Conservation (phyloP, 2,113 vertebrate species). For the Struthio camelus region DNA sequence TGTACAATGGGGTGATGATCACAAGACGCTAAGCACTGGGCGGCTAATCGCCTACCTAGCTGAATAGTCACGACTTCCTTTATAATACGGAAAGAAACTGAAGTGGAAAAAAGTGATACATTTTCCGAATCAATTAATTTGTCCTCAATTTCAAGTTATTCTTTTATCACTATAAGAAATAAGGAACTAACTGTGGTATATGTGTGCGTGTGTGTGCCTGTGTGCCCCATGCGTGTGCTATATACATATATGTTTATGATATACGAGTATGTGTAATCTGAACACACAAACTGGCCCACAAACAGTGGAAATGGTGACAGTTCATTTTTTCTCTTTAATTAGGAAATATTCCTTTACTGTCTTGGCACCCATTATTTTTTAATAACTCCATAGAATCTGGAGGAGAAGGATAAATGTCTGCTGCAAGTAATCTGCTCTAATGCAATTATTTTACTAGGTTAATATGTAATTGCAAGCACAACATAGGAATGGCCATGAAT, state of each 20-base stretch:
- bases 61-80: not conserved
- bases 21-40: not conserved
- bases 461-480: not conserved
- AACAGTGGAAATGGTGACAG: not conserved
- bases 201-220: not conserved
- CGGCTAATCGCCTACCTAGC: not conserved
- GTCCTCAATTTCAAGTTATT: slow-evolving; percentile 12
- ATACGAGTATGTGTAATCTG: not conserved
- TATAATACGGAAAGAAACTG: not conserved
- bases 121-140: not conserved
- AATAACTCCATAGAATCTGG: slow-evolving; percentile 48
- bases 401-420: slow-evolving; percentile 58
- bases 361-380: slow-evolving; percentile 35
- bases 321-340: slow-evolving; percentile 9
- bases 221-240: not conserved
- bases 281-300: not conserved
- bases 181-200: not conserved
- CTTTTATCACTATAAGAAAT: not conserved
- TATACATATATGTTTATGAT: not conserved
- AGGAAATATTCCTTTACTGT: not conserved
- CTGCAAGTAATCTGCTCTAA: slow-evolving; percentile 53
- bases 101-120: not conserved
- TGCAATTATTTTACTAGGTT: slow-evolving; percentile 59
- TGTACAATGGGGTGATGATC: not conserved
- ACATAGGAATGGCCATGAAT: not conserved